Evolutionary conservation across 92 coral and sea anemone genomes (phyloP).

Genomic region (Phenganax marumi): DNA sequence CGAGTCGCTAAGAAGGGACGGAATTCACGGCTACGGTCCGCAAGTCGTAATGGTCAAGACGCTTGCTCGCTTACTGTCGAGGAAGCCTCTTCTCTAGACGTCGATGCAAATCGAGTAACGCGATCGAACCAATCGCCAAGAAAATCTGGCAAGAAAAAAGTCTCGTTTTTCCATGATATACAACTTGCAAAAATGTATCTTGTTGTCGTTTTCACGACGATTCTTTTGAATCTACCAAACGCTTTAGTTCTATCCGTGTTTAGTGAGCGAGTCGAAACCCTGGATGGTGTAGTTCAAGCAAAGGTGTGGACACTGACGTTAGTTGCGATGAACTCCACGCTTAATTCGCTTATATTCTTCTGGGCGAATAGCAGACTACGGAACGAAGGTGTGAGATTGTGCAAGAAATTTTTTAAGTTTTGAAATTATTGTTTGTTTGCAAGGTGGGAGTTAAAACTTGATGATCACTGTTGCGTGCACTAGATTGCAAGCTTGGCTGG

Average conservation of each 20-base stretch:
- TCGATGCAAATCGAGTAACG: not conserved
- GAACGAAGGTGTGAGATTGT: not conserved
- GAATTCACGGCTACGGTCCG: not conserved
- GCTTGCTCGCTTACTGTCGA: not conserved
- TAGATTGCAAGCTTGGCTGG: too few relatives aligned
- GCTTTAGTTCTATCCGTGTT: not conserved
- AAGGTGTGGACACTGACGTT: not conserved
- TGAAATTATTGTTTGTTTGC: too few relatives aligned
- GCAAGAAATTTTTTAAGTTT: too few relatives aligned
- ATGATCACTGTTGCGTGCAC: too few relatives aligned
- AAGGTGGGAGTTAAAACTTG: too few relatives aligned
- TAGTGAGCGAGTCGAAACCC: not conserved
- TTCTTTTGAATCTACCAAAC: not conserved
- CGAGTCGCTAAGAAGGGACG: not conserved
- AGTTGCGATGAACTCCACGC: not conserved
- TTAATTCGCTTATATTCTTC: constrained; percentile 8
- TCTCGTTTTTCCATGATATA: not conserved
- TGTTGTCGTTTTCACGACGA: not conserved
- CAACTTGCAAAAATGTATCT: not conserved
- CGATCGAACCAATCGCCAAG: too few relatives aligned
- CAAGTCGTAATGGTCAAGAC: not conserved
- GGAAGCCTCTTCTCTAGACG: not conserved
- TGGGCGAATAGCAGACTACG: constrained; percentile 17
- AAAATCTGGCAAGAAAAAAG: not conserved
- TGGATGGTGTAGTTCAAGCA: not conserved